Base-by-base conservation (phyloP, 2,113 vertebrate species). In the Xiphophorus maculatus region DNA sequence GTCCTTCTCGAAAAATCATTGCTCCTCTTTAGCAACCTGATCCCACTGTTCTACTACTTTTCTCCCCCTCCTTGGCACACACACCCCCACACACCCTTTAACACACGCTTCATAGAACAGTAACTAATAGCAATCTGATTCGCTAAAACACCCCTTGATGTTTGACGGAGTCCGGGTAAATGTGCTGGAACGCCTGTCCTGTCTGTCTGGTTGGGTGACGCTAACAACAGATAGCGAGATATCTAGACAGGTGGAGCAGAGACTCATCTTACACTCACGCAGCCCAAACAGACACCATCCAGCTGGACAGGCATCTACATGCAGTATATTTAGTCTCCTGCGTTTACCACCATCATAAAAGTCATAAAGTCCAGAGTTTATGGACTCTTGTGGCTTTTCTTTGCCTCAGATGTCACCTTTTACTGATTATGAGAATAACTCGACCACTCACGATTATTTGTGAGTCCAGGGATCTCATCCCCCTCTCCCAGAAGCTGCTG, bases 81-180 rank as follows among this genome's bases (percentile, higher is more conserved):
- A 79, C 84, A 71, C 73, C 17, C 42, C 5, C 42, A 85, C 80
- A 85, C 61, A 76, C 87, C 71, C 77, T 86, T 87, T 75, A 73
- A 87, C 71, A n/a, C 81, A 89, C 68, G 90, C 93, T 91, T 92
- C 86, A 88, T 75, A 89, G 90, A 93, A 87, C 91, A 92, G 93
- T 94, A 93, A 94, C 94, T 94, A 95, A 91, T 91, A 87, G 93
- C 91, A 94, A 94, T 93, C 92, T 92, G 86, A 85, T 93, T 93
- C 91, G 93, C 93, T 93, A 93, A 91, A 91, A 86, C 86, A 74
- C 83, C 87, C 84, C 90, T 91, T 90, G 87, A 90, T 90, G 90
- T 91, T 89, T 89, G 80, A 92, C 85, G 83, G 85, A 91, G 89
- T 80, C 88, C 88, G 81, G 77, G 78, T 90, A 92, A 94, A 94